These are phyloP conservation scores for Taenaris catops DNA, from an alignment of 2,888 invertebrate species.

Conservation along the genomic window DNA sequence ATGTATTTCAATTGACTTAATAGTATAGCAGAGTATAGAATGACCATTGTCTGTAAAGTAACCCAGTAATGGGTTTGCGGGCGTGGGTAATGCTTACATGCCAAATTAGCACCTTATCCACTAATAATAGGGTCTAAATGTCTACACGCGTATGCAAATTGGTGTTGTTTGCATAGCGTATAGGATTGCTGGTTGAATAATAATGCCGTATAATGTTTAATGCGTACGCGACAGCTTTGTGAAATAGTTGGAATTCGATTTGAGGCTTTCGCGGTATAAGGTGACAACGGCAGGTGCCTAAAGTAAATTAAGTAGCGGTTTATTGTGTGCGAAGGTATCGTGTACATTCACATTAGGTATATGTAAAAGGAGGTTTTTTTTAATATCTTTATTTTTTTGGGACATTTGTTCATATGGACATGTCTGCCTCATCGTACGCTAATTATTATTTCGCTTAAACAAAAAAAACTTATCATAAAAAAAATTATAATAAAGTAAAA, in stretches of 20 bases:
- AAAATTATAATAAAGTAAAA: no score
- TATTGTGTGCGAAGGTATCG: neutral
- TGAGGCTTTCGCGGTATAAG: constrained; percentile 26
- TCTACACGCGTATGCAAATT: constrained; percentile 11
- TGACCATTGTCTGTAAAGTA: constrained; percentile 55
- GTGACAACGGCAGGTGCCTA: constrained; percentile 22
- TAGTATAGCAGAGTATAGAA: constrained; percentile 37
- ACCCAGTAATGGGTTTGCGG: constrained; percentile 27
- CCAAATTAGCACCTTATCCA: constrained; percentile 34
- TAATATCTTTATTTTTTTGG: no score
- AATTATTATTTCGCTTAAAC: no score
- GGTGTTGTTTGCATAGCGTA: constrained; percentile 17
- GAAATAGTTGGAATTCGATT: constrained; percentile 45
- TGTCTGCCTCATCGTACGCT: no score
- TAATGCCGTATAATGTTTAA: constrained; percentile 52
- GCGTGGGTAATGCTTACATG: constrained; percentile 25
- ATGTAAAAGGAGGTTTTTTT: no score
- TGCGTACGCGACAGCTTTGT: constrained; percentile 44
- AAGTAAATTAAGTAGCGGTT: constrained; percentile 18
- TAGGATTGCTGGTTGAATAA: constrained; percentile 51
- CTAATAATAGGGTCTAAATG: constrained; percentile 26
- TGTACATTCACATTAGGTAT: no score
- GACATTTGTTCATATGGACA: no score
- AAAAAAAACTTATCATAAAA: no score
- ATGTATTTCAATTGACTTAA: constrained; percentile 9